phyloP scores from a whole-genome alignment of 2,113 vertebrate species.

The Tragelaphus imberbis region DNA sequence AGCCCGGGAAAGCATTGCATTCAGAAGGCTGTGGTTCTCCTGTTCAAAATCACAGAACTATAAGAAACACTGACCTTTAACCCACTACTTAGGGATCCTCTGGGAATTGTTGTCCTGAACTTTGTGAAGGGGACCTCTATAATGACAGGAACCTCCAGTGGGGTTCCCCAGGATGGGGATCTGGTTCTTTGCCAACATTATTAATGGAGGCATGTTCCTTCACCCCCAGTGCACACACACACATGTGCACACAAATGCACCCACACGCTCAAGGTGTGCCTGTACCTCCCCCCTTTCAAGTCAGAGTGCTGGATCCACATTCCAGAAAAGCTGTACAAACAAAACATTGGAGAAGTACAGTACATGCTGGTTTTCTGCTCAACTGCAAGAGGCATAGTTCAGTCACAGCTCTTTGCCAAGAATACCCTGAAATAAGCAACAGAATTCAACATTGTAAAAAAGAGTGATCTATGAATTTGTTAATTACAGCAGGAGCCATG shows the following conservation, averaged over 20 bases:
- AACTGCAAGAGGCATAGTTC: not conserved
- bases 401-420: not conserved
- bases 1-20: not conserved
- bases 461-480: not conserved
- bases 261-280: fast-evolving
- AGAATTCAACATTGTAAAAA: not conserved
- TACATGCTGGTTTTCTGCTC: not conserved
- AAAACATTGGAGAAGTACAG: not conserved
- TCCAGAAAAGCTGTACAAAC: not conserved
- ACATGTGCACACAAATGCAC: not conserved
- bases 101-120: not conserved
- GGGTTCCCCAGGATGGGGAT: not conserved
- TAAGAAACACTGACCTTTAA: not conserved
- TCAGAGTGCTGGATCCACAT: not conserved
- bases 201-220: not conserved
- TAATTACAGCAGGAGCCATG: not conserved
- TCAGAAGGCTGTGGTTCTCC: not conserved
- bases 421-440: not conserved
- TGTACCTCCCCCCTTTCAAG: not conserved
- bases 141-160: not conserved
- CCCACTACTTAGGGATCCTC: not conserved
- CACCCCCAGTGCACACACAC: too few species aligned
- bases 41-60: not conserved
- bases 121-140: not conserved
- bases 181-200: not conserved